Evolutionary conservation across 2,797 vertebrate species (phyloP).

Genomic region (Sebastes nivosus): DNA sequence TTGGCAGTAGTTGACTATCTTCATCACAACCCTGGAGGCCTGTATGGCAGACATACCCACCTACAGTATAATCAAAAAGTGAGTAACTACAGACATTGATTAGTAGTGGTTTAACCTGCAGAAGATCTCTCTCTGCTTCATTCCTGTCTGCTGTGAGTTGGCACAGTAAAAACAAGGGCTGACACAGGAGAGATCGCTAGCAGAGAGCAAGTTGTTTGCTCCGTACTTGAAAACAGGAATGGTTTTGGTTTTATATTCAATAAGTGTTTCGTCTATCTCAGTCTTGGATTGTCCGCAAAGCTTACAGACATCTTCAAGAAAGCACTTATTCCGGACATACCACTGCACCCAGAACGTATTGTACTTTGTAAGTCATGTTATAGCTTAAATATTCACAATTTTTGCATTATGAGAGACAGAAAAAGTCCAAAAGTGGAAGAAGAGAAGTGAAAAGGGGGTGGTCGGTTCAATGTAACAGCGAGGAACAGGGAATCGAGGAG

Average conservation of each 20-base stretch:
- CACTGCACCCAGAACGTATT: not conserved
- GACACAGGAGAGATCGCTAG: not conserved
- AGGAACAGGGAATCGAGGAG: not conserved
- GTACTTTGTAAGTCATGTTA: not conserved
- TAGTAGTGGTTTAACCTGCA: not conserved
- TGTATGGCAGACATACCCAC: not conserved
- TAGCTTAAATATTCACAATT: not conserved
- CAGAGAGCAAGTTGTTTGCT: not conserved
- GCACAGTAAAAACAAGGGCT: not conserved
- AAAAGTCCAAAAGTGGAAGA: constrained; percentile 13
- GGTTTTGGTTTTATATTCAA: not conserved
- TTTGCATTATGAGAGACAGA: not conserved
- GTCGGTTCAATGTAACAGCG: not conserved
- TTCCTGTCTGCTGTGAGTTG: constrained; percentile 1
- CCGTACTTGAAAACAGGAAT: not conserved
- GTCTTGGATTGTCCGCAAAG: not conserved
- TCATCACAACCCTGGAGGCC: not conserved
- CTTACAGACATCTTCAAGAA: not conserved
- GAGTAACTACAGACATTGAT: not conserved
- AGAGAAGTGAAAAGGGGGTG: constrained; percentile 1
- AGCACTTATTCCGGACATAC: not conserved
- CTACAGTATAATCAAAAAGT: constrained; percentile 4
- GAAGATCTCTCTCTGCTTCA: not conserved
- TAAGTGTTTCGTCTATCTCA: not conserved
- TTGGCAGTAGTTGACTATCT: not conserved